Conservation (phyloP, 2,797 vertebrate species). For the Parauchenoglanis ngamensis region DNA sequence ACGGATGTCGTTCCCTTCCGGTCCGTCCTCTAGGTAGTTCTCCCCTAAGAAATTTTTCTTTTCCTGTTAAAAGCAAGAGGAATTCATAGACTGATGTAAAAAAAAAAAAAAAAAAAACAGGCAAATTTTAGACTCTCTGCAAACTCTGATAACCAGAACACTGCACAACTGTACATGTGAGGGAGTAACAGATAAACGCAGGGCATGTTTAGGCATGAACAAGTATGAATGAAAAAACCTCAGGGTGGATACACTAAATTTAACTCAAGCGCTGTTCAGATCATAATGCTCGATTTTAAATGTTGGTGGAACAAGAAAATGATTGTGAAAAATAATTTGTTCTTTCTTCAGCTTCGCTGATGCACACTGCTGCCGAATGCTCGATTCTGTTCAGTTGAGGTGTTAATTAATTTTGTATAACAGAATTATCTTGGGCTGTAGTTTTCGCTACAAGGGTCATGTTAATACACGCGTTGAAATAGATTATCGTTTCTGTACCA, state of each 20-base stretch:
- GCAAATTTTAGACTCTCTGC: background rate
- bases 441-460: background rate
- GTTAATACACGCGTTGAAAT: background rate
- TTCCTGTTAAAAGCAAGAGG: slow-evolving; percentile 74
- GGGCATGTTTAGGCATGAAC: background rate
- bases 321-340: background rate
- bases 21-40: slow-evolving; percentile 90
- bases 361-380: background rate
- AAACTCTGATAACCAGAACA: background rate
- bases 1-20: slow-evolving; percentile 90
- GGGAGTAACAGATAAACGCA: background rate
- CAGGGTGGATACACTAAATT: background rate
- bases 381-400: background rate
- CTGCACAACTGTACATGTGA: background rate
- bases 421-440: background rate
- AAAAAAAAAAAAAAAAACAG: background rate
- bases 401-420: background rate
- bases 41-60: slow-evolving; percentile 90
- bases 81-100: background rate
- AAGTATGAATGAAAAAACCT: background rate
- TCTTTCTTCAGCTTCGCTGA: background rate
- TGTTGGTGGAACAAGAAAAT: background rate
- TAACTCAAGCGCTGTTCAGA: background rate
- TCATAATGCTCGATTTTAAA: too few species aligned
- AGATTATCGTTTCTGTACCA: background rate